phyloP scores from a whole-genome alignment of 2,113 vertebrate genomes.

The Chionomys nivalis region DNA sequence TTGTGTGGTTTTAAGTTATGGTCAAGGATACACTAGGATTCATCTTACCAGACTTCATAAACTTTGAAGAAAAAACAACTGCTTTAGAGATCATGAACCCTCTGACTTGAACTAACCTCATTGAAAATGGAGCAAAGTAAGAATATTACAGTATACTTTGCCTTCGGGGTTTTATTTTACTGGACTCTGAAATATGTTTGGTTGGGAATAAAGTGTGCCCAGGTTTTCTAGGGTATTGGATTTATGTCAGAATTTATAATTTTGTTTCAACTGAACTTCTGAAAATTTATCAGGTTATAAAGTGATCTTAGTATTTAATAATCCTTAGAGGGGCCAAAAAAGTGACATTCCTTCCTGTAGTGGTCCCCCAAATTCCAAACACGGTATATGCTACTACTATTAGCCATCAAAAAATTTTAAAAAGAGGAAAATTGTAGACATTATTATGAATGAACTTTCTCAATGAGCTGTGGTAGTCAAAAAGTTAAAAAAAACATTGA shows the following conservation, averaged over 20 bases:
- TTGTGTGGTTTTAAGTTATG: slow-evolving; percentile 60
- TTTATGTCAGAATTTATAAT: slow-evolving; percentile 37
- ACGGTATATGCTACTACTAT: slow-evolving; percentile 39
- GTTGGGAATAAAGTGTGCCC: background rate
- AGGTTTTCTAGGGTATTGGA: slow-evolving; percentile 31
- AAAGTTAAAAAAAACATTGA: slow-evolving; percentile 62
- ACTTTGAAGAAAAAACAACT: slow-evolving; percentile 59
- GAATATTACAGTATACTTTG: slow-evolving; percentile 8
- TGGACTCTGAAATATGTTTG: slow-evolving; percentile 14
- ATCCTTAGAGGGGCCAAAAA: background rate
- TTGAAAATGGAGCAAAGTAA: slow-evolving; percentile 48
- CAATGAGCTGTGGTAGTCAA: slow-evolving; percentile 54
- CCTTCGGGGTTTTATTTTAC: background rate
- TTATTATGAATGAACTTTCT: background rate
- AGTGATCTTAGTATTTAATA: slow-evolving; percentile 22
- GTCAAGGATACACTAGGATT: slow-evolving; percentile 39
- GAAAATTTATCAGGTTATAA: slow-evolving; percentile 51
- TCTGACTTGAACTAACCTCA: slow-evolving; percentile 16
- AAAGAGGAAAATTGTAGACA: slow-evolving; percentile 1
- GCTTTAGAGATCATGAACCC: slow-evolving; percentile 43
- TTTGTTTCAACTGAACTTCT: slow-evolving; percentile 36
- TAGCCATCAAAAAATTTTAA: background rate
- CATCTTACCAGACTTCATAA: slow-evolving; percentile 47
- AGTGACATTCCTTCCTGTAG: background rate
- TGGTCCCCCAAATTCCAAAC: background rate